Conservation (phyloP, 2,797 vertebrate genomes). For the Sebastes goodei region DNA sequence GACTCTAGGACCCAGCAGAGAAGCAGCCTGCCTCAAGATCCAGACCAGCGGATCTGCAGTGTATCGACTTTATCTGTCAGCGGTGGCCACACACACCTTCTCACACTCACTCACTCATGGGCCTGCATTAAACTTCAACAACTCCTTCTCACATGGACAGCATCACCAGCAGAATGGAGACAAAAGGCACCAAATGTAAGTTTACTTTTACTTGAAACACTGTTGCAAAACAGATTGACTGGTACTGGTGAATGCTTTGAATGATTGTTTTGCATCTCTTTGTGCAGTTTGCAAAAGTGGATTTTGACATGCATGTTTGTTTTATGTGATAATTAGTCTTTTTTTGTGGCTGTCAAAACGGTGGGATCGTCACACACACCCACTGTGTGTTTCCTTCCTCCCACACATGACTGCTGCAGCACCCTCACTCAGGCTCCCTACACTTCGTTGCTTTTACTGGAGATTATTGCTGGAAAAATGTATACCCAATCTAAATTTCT, state of each 20-base stretch:
- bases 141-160: constrained; percentile 2
- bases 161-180: constrained; percentile 69
- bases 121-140: constrained; percentile 7
- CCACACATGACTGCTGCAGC: neutral
- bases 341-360: neutral
- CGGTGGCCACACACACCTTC: neutral
- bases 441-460: neutral
- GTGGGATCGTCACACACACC: neutral
- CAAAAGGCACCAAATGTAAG: constrained; percentile 74
- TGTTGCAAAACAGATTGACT: neutral
- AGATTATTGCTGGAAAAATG: neutral
- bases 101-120: constrained; percentile 42
- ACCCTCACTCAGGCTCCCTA: neutral
- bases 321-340: neutral
- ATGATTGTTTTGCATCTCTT: neutral
- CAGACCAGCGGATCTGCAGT: constrained; percentile 24
- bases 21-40: neutral
- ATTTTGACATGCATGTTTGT: neutral
- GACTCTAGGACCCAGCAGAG: constrained; percentile 79
- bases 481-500: neutral
- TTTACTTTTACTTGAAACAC: constrained; percentile 3
- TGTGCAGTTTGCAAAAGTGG: neutral
- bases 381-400: neutral
- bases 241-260: neutral
- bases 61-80: constrained; percentile 36